Base-by-base conservation (phyloP, 1,140 invertebrate species). In the Harpegnathos saltator region DNA sequence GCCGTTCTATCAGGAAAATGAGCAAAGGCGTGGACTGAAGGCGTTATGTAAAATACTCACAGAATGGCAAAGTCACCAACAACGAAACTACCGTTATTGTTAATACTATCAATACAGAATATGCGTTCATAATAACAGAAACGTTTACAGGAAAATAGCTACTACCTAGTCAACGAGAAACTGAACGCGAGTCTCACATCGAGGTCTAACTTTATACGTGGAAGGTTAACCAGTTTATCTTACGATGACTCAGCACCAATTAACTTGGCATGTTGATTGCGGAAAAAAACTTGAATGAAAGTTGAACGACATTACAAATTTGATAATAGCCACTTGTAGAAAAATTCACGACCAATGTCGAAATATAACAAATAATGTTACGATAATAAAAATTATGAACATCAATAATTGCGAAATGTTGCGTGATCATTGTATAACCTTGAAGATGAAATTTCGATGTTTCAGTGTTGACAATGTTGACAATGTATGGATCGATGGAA, bases 21-120 rank as follows among this genome's bases (percentile, higher is more conserved):
- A 15, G 19, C n/a, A 22, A n/a, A 3, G 12, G 22, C 58, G 19
- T 24, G 48, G 22, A 87, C 68, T 66, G 22, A 44, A 69, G 65
- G 38, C 75, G 56, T 80, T 84, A 87, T 56, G 44, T 52, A n/a
- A n/a, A n/a, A 83, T 87, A 87, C 85, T 87, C 74, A 87, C 86
- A 74, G 81, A 82, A 87, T 19, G 74, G 66, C 58, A 65, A 84
- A 63, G 59, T 52, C 56, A 62, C 22, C 68, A 87, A 80, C 44
- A 58, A 74, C 15, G 73, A 61, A 19, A 29, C 1, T 54, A 82
- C 14, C 11, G n/a, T n/a, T n/a, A n/a, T n/a, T n/a, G n/a, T n/a
- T n/a, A n/a, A n/a, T n/a, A n/a, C n/a, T n/a, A 50, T 75, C 54
- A 82, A 24, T 66, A 12, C 58, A 71, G 77, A 58, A 22, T 44